phyloP scores from a whole-genome alignment of 2,797 vertebrate genomes.

The Diceros bicornis region DNA sequence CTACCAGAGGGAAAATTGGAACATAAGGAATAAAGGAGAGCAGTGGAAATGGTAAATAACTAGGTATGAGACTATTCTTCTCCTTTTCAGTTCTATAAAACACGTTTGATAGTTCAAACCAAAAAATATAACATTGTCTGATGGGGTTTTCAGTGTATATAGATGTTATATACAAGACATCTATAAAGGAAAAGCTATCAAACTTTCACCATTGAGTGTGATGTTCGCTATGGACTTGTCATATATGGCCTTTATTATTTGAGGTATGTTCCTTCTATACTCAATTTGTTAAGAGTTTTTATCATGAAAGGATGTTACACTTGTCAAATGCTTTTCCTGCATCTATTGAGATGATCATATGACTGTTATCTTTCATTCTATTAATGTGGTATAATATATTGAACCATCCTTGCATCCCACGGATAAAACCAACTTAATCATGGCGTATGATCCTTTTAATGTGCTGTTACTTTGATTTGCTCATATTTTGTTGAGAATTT shows the following conservation, averaged over 20 bases:
- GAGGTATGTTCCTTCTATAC: background rate
- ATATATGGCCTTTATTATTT: background rate
- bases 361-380: background rate
- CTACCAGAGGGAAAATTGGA: background rate
- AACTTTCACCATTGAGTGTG: background rate
- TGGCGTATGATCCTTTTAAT: background rate
- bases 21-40: background rate
- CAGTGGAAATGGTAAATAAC: background rate
- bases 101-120: background rate
- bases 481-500: background rate
- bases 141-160: background rate
- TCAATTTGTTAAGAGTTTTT: background rate
- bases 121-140: background rate
- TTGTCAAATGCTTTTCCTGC: background rate
- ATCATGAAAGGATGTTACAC: background rate
- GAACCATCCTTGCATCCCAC: background rate
- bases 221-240: background rate
- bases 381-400: background rate
- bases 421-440: background rate
- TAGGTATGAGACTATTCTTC: background rate
- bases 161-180: background rate
- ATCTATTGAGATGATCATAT: background rate
- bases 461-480: background rate
- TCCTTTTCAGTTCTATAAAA: background rate
- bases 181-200: background rate